A percentile compares a stretch with the other conserved stretches of the same genome.
These are phyloP conservation scores for Trichogramma pretiosum DNA, from an alignment of 1,140 invertebrate species.

Conservation along the genomic window DNA sequence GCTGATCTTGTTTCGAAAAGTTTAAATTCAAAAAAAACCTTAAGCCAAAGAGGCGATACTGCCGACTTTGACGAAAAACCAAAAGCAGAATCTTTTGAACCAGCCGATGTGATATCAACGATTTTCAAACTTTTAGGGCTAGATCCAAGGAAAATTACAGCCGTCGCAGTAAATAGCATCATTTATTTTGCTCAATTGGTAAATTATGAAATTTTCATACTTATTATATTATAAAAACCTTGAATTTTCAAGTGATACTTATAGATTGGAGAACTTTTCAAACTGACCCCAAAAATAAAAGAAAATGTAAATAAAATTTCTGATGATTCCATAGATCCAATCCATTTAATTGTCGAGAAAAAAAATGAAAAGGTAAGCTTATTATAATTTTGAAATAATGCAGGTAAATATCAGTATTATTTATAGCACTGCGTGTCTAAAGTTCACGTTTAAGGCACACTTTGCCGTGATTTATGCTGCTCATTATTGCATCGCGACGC, in stretches of 20 bases:
- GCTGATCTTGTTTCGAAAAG: slow-evolving; percentile 37
- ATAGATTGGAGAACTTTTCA: slow-evolving; percentile 34
- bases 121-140: slow-evolving; percentile 65
- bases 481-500: no score
- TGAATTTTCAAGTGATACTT: not conserved
- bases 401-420: not conserved
- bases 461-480: not conserved
- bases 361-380: slow-evolving; percentile 28
- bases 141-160: slow-evolving; percentile 63
- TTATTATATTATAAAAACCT: not conserved
- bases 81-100: slow-evolving; percentile 19
- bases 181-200: slow-evolving; percentile 79
- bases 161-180: slow-evolving; percentile 69
- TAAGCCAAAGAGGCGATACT: slow-evolving; percentile 19
- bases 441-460: no score
- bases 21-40: slow-evolving; percentile 22
- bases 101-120: slow-evolving; percentile 47
- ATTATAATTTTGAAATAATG: slow-evolving; percentile 5
- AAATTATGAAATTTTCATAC: slow-evolving; percentile 21
- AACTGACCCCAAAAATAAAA: slow-evolving; percentile 24
- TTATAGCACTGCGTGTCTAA: not conserved
- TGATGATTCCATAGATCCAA: no score
- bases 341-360: slow-evolving; percentile 27
- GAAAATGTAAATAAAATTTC: no score
- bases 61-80: slow-evolving; percentile 11